Evolutionary conservation across 2,113 vertebrate species (phyloP).

Genomic region (Turdus rufiventris): DNA sequence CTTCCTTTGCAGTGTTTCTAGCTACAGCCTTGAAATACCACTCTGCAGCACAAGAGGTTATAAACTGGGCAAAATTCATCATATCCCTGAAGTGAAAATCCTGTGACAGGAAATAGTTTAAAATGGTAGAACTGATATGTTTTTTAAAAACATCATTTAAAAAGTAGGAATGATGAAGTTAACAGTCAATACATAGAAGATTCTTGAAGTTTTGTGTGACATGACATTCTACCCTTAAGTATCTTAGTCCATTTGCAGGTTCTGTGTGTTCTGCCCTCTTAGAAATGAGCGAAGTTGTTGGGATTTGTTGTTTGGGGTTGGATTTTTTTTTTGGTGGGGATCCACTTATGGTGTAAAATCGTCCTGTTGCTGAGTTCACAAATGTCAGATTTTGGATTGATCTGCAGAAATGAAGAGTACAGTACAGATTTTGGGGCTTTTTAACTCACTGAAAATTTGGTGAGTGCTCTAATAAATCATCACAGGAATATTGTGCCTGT

Average conservation of each 20-base stretch:
- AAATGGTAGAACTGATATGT: not conserved
- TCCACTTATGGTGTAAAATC: not conserved
- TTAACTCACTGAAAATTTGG: not conserved
- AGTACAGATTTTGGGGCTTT: not conserved
- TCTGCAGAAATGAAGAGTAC: not conserved
- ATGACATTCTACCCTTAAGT: not conserved
- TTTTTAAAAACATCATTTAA: not conserved
- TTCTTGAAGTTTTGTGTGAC: not conserved
- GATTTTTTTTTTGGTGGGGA: not conserved
- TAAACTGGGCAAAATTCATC: not conserved
- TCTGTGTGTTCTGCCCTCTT: not conserved
- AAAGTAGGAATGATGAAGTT: not conserved
- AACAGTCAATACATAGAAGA: not conserved
- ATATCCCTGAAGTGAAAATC: not conserved
- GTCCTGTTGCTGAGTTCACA: not conserved
- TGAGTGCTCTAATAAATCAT: not conserved
- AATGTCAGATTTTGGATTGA: not conserved
- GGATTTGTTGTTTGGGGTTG: not conserved
- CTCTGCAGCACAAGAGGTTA: not conserved
- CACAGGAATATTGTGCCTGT: not conserved
- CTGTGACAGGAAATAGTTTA: not conserved
- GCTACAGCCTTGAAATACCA: not conserved
- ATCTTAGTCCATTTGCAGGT: not conserved
- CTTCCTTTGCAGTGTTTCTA: not conserved
- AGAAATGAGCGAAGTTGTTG: not conserved